These are phyloP conservation scores for Patiria pectinifera DNA, from an alignment of 53 echinoderm and acorn worm species.

Conservation along the genomic window DNA sequence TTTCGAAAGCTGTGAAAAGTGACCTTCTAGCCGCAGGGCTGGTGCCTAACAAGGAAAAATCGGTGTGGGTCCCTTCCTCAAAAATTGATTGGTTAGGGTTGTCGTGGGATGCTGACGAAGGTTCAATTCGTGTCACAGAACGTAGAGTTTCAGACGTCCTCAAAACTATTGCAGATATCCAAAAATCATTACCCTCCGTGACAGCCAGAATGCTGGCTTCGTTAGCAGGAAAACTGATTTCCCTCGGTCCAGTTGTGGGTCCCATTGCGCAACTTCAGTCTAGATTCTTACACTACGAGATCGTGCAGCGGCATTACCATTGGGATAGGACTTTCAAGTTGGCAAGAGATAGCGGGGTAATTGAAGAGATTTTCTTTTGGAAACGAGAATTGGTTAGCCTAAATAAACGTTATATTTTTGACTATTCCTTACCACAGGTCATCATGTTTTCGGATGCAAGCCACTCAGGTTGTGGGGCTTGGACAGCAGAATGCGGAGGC, in stretches of 20 bases:
- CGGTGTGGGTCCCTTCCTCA: background rate
- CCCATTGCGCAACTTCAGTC: constrained; percentile 24
- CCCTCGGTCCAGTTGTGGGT: constrained; percentile 5
- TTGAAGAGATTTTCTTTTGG: constrained; percentile 20
- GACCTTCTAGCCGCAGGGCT: constrained; percentile 23
- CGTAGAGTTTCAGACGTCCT: background rate
- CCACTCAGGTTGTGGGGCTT: constrained; percentile 17
- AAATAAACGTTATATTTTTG: constrained; percentile 42
- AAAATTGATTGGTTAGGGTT: constrained; percentile 35
- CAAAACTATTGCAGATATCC: background rate
- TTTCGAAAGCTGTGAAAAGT: background rate
- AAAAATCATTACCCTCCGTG: background rate
- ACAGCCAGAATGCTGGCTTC: constrained; percentile 1
- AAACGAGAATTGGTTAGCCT: background rate
- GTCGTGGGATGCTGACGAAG: constrained; percentile 23
- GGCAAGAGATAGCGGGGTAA: background rate
- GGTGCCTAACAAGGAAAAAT: constrained; percentile 34
- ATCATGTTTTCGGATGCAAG: constrained; percentile 22
- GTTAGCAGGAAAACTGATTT: constrained; percentile 34
- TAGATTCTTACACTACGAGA: constrained; percentile 7
- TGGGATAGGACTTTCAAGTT: constrained; percentile 29
- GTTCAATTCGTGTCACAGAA: too few relatives aligned
- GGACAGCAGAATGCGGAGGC: too few relatives aligned
- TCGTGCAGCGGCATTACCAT: background rate
- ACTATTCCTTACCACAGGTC: constrained; percentile 48